These are phyloP conservation scores for Andrena bicolor DNA, from an alignment of 2,888 invertebrate genomes.

Conservation along the genomic window DNA sequence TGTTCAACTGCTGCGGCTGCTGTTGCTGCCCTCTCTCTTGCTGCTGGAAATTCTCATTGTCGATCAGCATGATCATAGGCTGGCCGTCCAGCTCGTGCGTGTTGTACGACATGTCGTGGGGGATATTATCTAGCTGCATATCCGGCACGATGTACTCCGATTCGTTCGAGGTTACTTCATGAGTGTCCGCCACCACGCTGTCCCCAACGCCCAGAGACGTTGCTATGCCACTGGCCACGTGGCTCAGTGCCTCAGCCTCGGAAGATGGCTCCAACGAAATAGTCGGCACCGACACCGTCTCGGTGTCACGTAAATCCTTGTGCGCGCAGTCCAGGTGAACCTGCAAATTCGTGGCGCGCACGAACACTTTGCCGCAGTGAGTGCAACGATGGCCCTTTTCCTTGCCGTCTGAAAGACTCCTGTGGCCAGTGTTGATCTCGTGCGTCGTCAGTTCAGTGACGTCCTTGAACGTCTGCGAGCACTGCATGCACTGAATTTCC, in stretches of 20 bases:
- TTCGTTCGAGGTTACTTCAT: constrained; percentile 76
- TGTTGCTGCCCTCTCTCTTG: constrained; percentile 69
- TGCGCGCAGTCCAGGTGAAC: constrained; percentile 80
- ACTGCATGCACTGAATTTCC: constrained; percentile 77
- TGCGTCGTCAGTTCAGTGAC: constrained; percentile 78
- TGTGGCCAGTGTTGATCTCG: constrained; percentile 80
- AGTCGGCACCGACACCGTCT: constrained; percentile 51
- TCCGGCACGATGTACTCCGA: constrained; percentile 77
- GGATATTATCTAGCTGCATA: constrained; percentile 72
- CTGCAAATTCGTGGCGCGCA: constrained; percentile 87
- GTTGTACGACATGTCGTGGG: constrained; percentile 77
- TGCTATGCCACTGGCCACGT: constrained; percentile 87
- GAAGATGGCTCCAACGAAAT: constrained; percentile 85
- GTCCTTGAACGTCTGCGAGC: constrained; percentile 77
- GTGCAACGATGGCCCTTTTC: constrained; percentile 87
- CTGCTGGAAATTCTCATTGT: constrained; percentile 77
- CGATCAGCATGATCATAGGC: constrained; percentile 83
- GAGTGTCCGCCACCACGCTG: constrained; percentile 87
- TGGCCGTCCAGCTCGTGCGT: constrained; percentile 84
- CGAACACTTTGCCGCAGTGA: constrained; percentile 91
- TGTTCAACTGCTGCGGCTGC: constrained; percentile 80
- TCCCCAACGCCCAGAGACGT: constrained; percentile 87
- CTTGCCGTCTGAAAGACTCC: constrained; percentile 69
- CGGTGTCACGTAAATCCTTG: constrained; percentile 72
- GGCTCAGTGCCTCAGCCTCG: constrained; percentile 86